Base-by-base conservation (phyloP, 2,888 invertebrate genomes). In the Fissipunctia ypsillon region DNA sequence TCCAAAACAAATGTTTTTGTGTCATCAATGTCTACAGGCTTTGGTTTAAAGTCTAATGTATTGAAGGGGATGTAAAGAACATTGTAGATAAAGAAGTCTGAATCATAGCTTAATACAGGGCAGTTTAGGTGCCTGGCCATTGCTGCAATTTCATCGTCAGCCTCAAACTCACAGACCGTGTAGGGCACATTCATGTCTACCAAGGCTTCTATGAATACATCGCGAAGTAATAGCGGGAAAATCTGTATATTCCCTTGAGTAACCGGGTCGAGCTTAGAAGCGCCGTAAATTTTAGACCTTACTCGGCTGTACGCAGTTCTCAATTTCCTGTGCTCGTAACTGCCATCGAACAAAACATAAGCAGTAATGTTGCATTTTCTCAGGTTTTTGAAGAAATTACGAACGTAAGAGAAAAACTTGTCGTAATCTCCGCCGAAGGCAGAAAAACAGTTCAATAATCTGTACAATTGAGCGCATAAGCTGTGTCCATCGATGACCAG, bases 71-170 rank as follows among this genome's bases (percentile, higher is more conserved):
- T 98, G 86, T 98, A 99, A 3, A 96, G 93, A 0, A 98, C 97
- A 93, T 98, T 98, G 93, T 98, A 98, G 81, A 99, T 97, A 89
- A 97, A 99, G 94, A 99, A 99, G 94, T 99, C 99, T 0, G 99
- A 99, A 93, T 99, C 99, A 86, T 98, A 98, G 89, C 99, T 99
- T 6, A 99, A 92, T 3, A 99, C 98, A 0, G 99, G 99, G 87
- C 99, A 99, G 54, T 97, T 96, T 3, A 99, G 94, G 72, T 97
- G 96, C 81, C 97, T 97, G 0, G 99, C 98, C 84, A 99, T 93
- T 0, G 97, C 97, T 0, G 99, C 99, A 70, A 99, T 97, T 89
- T 98, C 98, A 84, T 97, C 97, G 91, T 99, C 99, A 2, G 99
- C 99, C 93, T 99, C 99, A 92, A 98, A 98, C 84, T 98, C 97